A percentile compares a stretch with the other conserved stretches of the same genome.
Evolutionary conservation across 2,797 vertebrate species (phyloP).

Genomic region (Coilia nasus): DNA sequence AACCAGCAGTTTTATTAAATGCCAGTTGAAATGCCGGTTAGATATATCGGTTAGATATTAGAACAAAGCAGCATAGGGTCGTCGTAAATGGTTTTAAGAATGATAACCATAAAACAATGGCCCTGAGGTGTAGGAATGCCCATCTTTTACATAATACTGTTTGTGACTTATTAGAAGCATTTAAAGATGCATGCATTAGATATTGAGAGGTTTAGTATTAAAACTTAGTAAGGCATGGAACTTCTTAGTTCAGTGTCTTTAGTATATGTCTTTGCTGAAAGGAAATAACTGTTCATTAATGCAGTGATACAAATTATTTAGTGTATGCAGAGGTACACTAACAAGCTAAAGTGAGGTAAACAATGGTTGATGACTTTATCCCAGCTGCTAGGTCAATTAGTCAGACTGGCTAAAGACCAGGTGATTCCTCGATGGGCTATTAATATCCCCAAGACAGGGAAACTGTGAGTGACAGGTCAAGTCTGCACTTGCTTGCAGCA

Average conservation of each 20-base stretch:
- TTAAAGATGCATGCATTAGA: neutral
- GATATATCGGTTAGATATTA: neutral
- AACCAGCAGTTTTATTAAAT: neutral
- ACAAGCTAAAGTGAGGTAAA: neutral
- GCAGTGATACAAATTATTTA: neutral
- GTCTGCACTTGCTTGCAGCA: neutral
- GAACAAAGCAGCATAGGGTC: neutral
- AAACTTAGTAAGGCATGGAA: neutral
- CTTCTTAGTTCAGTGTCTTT: neutral
- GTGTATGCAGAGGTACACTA: neutral
- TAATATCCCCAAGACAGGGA: neutral
- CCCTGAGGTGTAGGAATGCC: neutral
- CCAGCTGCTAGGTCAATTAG: slow-evolving; percentile 4
- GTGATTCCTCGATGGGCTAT: neutral
- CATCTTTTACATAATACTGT: neutral
- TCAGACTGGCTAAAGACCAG: neutral
- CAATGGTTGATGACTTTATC: neutral
- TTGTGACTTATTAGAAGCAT: neutral
- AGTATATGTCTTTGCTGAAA: neutral
- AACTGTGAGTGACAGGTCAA: neutral
- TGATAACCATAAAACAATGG: neutral
- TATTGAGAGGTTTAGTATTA: slow-evolving; percentile 17
- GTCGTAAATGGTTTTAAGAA: neutral
- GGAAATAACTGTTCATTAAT: neutral
- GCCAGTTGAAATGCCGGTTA: neutral